These are phyloP conservation scores for Archivesica marissinica DNA, from an alignment of 1,140 invertebrate genomes.

Conservation along the genomic window DNA sequence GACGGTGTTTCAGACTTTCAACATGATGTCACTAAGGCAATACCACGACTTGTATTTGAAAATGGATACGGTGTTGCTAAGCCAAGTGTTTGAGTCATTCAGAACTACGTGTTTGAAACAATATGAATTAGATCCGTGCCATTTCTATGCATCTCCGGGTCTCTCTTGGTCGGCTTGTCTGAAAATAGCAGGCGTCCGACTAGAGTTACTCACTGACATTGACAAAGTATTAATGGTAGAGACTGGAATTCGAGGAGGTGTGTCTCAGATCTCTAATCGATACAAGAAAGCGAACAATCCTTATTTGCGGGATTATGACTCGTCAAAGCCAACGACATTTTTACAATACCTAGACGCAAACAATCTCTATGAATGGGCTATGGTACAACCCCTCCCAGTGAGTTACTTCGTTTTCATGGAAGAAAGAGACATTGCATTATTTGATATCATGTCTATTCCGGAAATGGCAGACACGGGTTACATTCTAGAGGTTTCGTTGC, in stretches of 20 bases:
- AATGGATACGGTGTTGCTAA: no score
- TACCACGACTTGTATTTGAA: no score
- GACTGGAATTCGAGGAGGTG: conserved; percentile 68
- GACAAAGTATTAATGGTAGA: conserved; percentile 74
- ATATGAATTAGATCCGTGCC: not conserved
- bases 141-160: not conserved
- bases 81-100: no score
- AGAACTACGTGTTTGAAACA: no score
- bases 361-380: conserved; percentile 23
- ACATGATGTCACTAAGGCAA: no score
- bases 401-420: no score
- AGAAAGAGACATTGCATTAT: no score
- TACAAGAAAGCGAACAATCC: conserved; percentile 69
- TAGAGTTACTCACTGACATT: conserved; percentile 70
- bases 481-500: conserved; percentile 84
- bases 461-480: conserved; percentile 85
- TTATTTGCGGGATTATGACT: conserved; percentile 39
- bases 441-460: no score
- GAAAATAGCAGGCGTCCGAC: conserved; percentile 64
- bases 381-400: no score
- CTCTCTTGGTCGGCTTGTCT: conserved; percentile 61
- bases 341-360: conserved; percentile 9
- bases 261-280: conserved; percentile 58
- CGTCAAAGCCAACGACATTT: not conserved
- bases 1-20: no score